Conservation (phyloP, 92 coral and sea anemone species). For the Isaurus tuberculatus region DNA sequence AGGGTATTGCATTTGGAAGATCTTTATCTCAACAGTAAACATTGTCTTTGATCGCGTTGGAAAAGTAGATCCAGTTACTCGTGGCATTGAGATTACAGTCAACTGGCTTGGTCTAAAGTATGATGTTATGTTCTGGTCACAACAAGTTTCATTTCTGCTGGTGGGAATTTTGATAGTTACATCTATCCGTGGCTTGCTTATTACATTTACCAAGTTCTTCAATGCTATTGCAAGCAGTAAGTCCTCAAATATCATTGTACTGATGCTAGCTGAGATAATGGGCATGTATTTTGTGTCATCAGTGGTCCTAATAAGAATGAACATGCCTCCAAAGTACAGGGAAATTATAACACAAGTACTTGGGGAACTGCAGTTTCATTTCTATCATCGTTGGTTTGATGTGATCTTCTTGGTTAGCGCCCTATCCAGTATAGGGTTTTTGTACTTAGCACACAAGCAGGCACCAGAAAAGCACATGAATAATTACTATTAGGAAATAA, state of each 20-base stretch:
- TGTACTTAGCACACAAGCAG: constrained; percentile 96
- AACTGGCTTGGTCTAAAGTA: constrained; percentile 91
- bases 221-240: constrained; percentile 99
- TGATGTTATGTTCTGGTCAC: constrained; percentile 97
- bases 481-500: constrained; percentile 42
- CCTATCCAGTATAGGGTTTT: constrained; percentile 93
- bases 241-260: constrained; percentile 92
- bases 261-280: constrained; percentile 95
- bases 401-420: constrained; percentile 97
- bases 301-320: constrained; percentile 94
- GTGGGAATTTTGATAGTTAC: constrained; percentile 96
- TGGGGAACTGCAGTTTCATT: constrained; percentile 95
- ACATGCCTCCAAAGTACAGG: constrained; percentile 95
- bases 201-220: constrained; percentile 96
- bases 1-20: constrained; percentile 98
- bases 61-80: constrained; percentile 95
- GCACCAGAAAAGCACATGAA: constrained; percentile 99
- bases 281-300: constrained; percentile 99
- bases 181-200: constrained; percentile 96
- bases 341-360: constrained; percentile 95
- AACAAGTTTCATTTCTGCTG: constrained; percentile 89
- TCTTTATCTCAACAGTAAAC: constrained; percentile 97
- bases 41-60: constrained; percentile 99
- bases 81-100: constrained; percentile 94
- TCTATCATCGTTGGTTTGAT: constrained; percentile 99